Conservation (phyloP, 2,113 vertebrate genomes). For the Vireo altiloquus region DNA sequence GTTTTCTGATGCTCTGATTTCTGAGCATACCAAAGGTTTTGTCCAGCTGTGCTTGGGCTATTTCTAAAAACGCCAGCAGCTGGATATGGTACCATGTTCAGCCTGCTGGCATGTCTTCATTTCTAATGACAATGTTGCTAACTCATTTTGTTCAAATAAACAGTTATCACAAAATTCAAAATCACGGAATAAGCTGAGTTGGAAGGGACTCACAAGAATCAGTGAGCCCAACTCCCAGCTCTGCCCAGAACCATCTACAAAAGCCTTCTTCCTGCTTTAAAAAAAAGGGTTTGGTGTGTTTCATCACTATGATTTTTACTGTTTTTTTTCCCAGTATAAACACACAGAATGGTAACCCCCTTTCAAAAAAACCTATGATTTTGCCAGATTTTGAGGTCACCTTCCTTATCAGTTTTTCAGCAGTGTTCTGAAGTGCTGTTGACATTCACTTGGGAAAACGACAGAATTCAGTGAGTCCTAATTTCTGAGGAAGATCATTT, state of each 20-base stretch:
- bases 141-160: background rate
- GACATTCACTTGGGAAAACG: background rate
- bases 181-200: background rate
- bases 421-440: background rate
- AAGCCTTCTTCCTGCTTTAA: background rate
- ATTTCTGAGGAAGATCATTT: background rate
- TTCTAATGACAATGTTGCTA: background rate
- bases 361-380: background rate
- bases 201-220: background rate
- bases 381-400: background rate
- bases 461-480: accelerated
- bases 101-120: background rate
- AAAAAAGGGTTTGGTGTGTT: background rate
- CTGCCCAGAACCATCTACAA: background rate
- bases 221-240: background rate
- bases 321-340: background rate
- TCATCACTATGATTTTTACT: background rate
- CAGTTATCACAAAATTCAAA: background rate
- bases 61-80: background rate
- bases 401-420: background rate
- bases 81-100: background rate
- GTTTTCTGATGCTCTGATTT: background rate
- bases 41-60: background rate
- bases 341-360: background rate
- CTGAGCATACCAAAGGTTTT: background rate